These are phyloP conservation scores for Eristalis arbustorum DNA, from an alignment of 2,888 invertebrate genomes.

Conservation along the genomic window DNA sequence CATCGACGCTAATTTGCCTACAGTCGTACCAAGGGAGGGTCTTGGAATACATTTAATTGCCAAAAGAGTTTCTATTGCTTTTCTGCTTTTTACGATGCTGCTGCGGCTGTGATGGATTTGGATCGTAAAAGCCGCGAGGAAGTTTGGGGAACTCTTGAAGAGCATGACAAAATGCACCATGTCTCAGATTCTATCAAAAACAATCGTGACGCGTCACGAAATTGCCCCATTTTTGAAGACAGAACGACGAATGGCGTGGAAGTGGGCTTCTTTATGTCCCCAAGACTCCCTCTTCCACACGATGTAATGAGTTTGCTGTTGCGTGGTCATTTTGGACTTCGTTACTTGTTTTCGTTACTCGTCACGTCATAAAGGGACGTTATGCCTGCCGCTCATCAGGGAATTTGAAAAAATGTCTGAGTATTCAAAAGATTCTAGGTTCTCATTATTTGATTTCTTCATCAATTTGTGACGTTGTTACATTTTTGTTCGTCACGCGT, in stretches of 20 bases:
- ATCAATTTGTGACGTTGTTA: neutral
- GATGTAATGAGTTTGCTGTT: neutral
- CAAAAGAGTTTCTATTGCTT: neutral
- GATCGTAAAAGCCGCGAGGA: neutral
- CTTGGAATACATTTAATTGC: constrained; percentile 10
- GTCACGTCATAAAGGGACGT: neutral
- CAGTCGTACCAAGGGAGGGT: neutral
- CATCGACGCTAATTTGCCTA: neutral
- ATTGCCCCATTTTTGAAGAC: too few species aligned
- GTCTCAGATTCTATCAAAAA: too few species aligned
- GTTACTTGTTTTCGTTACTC: neutral
- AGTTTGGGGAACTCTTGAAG: neutral
- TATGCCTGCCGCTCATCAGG: too few species aligned
- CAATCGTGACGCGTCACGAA: too few species aligned
- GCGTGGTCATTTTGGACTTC: neutral
- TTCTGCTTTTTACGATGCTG: neutral
- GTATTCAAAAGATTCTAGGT: too few species aligned
- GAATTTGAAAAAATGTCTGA: too few species aligned
- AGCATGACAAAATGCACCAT: too few species aligned
- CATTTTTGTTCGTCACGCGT: neutral
- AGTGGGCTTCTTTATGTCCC: too few species aligned
- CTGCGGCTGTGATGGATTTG: neutral
- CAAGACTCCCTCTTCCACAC: too few species aligned
- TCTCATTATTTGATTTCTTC: too few species aligned
- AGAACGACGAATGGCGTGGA: too few species aligned